Conservation (phyloP, 2,888 invertebrate species). For the Leptopterna dolabrata region DNA sequence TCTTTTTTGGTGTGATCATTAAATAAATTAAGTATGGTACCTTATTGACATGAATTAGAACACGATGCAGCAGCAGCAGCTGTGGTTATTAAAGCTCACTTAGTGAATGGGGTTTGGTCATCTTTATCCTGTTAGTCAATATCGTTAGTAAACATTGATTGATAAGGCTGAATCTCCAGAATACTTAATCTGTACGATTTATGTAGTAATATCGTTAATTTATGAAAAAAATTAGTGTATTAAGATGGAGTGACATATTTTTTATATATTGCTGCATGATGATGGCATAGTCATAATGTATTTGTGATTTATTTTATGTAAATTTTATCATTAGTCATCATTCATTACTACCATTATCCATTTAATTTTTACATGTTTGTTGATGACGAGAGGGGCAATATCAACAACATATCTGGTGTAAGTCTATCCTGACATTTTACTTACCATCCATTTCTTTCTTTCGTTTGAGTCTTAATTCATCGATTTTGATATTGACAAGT, state of each 20-base stretch:
- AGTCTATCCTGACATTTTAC: too few species aligned
- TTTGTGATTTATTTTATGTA: not conserved
- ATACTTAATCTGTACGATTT: not conserved
- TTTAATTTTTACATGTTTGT: not conserved
- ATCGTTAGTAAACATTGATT: slow-evolving; percentile 27
- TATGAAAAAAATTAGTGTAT: not conserved
- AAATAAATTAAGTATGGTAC: too few species aligned
- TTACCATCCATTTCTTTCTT: too few species aligned
- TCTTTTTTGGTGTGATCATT: not conserved
- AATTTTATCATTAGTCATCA: not conserved
- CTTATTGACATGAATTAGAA: too few species aligned
- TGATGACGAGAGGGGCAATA: too few species aligned
- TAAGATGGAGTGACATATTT: not conserved
- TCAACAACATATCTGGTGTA: too few species aligned
- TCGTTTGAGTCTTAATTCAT: too few species aligned
- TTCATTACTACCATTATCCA: not conserved
- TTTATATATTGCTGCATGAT: not conserved
- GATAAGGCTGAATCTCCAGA: slow-evolving; percentile 28
- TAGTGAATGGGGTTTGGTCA: not conserved
- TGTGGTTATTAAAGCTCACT: not conserved
- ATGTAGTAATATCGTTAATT: not conserved
- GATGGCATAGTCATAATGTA: not conserved
- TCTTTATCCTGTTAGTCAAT: not conserved
- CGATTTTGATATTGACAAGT: too few species aligned
- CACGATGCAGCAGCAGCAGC: not conserved